Evolutionary conservation across 2,888 invertebrate genomes (phyloP), one percentile per base, ranked within the genome.

Genomic region (Caenorhabditis sulstoni): DNA sequence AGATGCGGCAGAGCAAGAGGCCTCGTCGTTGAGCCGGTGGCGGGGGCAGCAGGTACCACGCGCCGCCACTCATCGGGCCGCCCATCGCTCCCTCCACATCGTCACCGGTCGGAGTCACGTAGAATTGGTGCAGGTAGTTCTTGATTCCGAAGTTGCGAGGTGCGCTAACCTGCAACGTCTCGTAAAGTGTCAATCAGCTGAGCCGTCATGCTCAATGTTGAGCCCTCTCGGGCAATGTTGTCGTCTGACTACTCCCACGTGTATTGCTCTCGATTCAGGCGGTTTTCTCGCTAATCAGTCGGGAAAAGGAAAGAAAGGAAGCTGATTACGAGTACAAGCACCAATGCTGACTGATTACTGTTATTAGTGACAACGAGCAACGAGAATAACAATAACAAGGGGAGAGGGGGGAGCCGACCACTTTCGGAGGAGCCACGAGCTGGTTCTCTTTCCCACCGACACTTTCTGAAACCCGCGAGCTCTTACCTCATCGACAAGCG

Each of bases 81-180:
- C 68, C 59, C 50, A 68, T 81, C 29, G 29, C 29, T 22, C 81
- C 81, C 45, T 88, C 88, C 37, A 87, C 58, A 29, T 87, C 88
- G 52, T 87, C 87, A 20, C 81, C 82, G 47, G 88, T 86, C 16
- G 89, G 87, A 14, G 87, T 87, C 55, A 85, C 82, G 74, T 89
- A 89, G 81, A 89, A 89, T 59, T 90, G 86, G 67, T 89, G 87
- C 41, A 89, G 75, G 65, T 89, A 90, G 74, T 83, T 86, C 67
- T 86, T 86, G 74, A 89, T 87, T 37, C 89, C 89, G 76, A 90
- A 89, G 57, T 82, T 83, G 12, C 79, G 75, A 47, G 83, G 79
- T 20, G 80, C 85, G 62, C 79, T 79, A 23, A 83, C 85, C 84
- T 83, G 55, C 18, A 81, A 41, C 14, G 41, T 14, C 11, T 8